Base-by-base conservation (phyloP, 2,888 invertebrate genomes). In the Congeria kusceri region DNA sequence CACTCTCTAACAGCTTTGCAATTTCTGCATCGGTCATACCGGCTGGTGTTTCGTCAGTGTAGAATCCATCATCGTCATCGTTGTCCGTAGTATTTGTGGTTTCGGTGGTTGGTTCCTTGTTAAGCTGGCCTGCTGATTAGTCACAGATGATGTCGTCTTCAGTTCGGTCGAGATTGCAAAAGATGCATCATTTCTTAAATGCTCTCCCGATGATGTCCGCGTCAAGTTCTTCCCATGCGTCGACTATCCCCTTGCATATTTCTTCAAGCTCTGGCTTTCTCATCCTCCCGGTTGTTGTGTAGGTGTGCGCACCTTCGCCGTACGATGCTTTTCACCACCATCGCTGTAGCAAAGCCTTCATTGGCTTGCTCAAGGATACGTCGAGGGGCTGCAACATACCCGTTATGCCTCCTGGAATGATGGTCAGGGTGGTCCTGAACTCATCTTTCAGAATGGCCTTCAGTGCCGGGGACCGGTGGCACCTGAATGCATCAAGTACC, bases 181-280 rank as follows among this genome's bases (percentile, higher is more conserved):
- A 72, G 15, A 76, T 80, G 25, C 58, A 66, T 27, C 76, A 80
- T 25, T 77, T 80, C 69, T 72, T 68, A 47, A 80, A 80, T 2
- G 64, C 25, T 2, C 39, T 32, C 1, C 64, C 46, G 4, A 79
- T 70, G 25, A 76, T 76, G 11, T 2, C n/a, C 18, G 63, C 57
- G 39, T 57, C 53, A 3, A 77, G 28, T n/a, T 72, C 68, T 9
- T 28, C 13, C 76, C 76, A 71, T 11, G 76, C 66, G 15, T 71
- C 72, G 7, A 49, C 49, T 4, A 69, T 49, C 61, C 69, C 59
- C 18, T 46, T 3, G 63, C 70, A 70, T 3, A 70, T 63, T 18
- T 70, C 53, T 9, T 23, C 11, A 2, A 70, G 70, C 18, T 62
- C 63, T 7, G 27, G 32, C 49, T 59, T 69, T 7, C 49, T 18